phyloP scores from a whole-genome alignment of 1,140 invertebrate genomes.

The Drosophila sulfurigaster region DNA sequence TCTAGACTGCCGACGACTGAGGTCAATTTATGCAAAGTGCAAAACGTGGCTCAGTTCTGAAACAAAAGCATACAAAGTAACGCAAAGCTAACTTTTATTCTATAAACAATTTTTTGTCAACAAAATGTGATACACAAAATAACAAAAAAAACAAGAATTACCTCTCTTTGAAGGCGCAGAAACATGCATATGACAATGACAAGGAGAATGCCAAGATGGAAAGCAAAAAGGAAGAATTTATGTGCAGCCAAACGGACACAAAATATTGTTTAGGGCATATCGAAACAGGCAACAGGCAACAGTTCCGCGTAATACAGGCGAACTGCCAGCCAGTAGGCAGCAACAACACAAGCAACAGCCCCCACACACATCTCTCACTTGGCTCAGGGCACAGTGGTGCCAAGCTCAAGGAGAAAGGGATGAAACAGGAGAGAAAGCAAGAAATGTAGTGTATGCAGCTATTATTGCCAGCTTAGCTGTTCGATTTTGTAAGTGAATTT shows the following conservation, averaged over 20 bases:
- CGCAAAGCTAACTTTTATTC: slow-evolving; percentile 40
- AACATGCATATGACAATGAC: slow-evolving; percentile 56
- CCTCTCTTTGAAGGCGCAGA: slow-evolving; percentile 31
- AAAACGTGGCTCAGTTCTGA: slow-evolving; percentile 62
- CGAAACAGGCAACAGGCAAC: slow-evolving; percentile 33
- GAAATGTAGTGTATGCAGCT: no score
- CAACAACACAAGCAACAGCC: not conserved
- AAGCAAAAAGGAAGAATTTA: slow-evolving; percentile 47
- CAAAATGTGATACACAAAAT: slow-evolving; percentile 26
- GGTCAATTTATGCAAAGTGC: slow-evolving; percentile 78
- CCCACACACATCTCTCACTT: slow-evolving; percentile 2
- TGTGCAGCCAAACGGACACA: slow-evolving; percentile 50
- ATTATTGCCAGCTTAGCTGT: no score
- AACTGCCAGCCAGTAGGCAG: slow-evolving; percentile 1
- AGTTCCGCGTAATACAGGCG: slow-evolving; percentile 29
- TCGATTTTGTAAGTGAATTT: no score
- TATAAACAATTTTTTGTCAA: slow-evolving; percentile 58
- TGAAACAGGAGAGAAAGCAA: no score
- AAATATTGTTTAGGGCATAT: slow-evolving; percentile 67
- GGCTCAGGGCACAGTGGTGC: slow-evolving; percentile 6
- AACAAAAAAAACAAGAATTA: slow-evolving; percentile 3
- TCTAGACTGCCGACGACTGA: not conserved
- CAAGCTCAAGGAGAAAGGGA: not conserved
- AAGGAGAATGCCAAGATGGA: not conserved
- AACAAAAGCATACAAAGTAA: slow-evolving; percentile 26